A percentile compares a stretch with the other conserved stretches of the same genome.
Evolutionary conservation across 2,888 invertebrate genomes (phyloP).

Genomic region (Celastrina argiolus): DNA sequence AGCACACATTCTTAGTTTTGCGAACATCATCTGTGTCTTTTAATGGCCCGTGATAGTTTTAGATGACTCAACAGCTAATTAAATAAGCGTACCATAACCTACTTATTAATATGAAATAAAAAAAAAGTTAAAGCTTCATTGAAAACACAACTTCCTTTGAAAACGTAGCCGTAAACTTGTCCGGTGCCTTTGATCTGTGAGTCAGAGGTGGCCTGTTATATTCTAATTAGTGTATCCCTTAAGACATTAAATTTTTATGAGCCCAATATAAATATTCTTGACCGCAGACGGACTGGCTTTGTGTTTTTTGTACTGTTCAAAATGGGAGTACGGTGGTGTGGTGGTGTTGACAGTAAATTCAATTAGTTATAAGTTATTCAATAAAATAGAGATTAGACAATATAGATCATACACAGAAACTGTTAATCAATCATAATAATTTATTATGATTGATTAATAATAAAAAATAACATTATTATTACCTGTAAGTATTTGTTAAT

Average conservation of each 20-base stretch:
- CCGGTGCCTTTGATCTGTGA: slow-evolving; percentile 18
- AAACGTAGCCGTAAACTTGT: slow-evolving; percentile 7
- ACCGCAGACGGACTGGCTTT: background rate
- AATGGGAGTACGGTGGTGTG: too few relatives aligned
- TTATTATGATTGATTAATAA: too few relatives aligned
- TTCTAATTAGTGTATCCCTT: background rate
- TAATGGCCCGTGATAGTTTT: background rate
- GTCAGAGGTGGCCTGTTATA: background rate
- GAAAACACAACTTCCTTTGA: slow-evolving; percentile 14
- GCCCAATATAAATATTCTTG: background rate
- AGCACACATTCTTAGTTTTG: too few relatives aligned
- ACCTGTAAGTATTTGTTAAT: too few relatives aligned
- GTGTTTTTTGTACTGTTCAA: background rate
- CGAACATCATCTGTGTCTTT: too few relatives aligned
- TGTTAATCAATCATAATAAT: too few relatives aligned
- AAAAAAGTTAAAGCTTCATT: slow-evolving; percentile 8
- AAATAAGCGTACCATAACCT: background rate
- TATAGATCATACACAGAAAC: too few relatives aligned
- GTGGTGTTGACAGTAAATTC: too few relatives aligned
- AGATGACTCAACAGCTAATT: background rate
- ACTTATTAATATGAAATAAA: background rate
- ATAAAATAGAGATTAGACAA: too few relatives aligned
- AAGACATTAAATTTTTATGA: background rate
- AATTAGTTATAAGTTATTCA: too few relatives aligned
- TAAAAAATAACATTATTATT: too few relatives aligned